Evolutionary conservation across 1,140 invertebrate genomes (phyloP).

Genomic region (Vanessa tameamea): DNA sequence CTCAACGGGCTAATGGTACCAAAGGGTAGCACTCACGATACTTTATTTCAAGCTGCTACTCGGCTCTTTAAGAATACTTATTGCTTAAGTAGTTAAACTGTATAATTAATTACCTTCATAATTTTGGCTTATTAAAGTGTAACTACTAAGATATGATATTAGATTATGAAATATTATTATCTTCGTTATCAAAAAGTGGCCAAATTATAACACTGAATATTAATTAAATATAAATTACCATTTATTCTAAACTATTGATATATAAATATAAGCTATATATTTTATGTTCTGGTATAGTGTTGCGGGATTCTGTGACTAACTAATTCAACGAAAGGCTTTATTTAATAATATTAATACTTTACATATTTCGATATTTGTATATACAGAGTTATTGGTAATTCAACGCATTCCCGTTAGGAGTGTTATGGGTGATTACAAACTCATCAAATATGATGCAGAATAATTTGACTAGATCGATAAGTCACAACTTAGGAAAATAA

Average conservation of each 20-base stretch:
- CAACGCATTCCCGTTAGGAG: too few relatives aligned
- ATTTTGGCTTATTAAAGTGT: not conserved
- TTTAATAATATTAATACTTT: not conserved
- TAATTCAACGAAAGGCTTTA: not conserved
- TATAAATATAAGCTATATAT: not conserved
- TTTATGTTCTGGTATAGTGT: not conserved
- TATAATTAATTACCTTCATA: not conserved
- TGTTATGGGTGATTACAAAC: too few relatives aligned
- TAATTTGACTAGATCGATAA: too few relatives aligned
- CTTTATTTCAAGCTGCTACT: not conserved
- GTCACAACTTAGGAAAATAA: too few relatives aligned
- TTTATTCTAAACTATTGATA: not conserved
- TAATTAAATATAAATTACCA: too few relatives aligned
- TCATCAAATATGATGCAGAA: too few relatives aligned
- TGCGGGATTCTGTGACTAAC: not conserved
- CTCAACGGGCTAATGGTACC: constrained; percentile 22
- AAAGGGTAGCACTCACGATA: constrained; percentile 20
- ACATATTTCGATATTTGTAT: too few relatives aligned
- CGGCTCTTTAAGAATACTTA: not conserved
- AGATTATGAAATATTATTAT: too few relatives aligned
- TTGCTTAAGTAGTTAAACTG: not conserved
- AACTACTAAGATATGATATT: not conserved
- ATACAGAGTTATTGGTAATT: too few relatives aligned
- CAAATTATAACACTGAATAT: too few relatives aligned
- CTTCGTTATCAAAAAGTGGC: too few relatives aligned